These are phyloP conservation scores for Maniola hyperantus DNA, from an alignment of 2,888 invertebrate species.

Conservation along the genomic window DNA sequence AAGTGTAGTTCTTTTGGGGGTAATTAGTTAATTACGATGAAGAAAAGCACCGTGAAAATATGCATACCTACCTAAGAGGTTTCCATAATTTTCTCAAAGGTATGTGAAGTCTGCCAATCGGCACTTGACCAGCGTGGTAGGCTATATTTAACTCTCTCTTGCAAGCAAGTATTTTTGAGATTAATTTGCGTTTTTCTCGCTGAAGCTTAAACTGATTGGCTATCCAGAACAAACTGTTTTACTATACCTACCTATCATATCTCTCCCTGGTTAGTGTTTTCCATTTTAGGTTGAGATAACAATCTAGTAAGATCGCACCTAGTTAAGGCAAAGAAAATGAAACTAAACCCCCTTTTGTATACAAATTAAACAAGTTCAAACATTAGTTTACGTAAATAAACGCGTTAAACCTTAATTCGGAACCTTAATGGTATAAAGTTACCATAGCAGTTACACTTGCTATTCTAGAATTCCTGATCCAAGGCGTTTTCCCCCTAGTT, in stretches of 20 bases:
- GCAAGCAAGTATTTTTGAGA: not conserved
- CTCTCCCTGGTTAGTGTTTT: not conserved
- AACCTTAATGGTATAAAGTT: constrained; percentile 26
- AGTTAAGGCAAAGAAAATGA: not conserved
- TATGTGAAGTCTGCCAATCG: no score
- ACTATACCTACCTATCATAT: not conserved
- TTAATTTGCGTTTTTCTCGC: not conserved
- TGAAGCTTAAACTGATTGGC: no score
- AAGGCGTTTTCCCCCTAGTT: constrained; percentile 52
- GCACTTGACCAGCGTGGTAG: no score
- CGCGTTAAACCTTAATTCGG: constrained; percentile 20
- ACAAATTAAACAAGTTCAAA: constrained; percentile 1
- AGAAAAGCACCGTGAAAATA: no score
- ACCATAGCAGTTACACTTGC: constrained; percentile 34
- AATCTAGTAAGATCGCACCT: not conserved
- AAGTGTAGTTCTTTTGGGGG: no score
- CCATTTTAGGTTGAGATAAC: not conserved
- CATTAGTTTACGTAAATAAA: constrained; percentile 11
- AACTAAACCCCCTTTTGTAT: not conserved
- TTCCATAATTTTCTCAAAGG: no score
- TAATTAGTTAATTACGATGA: no score
- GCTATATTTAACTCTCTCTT: no score
- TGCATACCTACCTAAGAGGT: no score
- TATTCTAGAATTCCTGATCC: constrained; percentile 36
- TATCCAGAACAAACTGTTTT: no score